phyloP scores from a whole-genome alignment of 2,888 invertebrate species.

The Idaea aversata region DNA sequence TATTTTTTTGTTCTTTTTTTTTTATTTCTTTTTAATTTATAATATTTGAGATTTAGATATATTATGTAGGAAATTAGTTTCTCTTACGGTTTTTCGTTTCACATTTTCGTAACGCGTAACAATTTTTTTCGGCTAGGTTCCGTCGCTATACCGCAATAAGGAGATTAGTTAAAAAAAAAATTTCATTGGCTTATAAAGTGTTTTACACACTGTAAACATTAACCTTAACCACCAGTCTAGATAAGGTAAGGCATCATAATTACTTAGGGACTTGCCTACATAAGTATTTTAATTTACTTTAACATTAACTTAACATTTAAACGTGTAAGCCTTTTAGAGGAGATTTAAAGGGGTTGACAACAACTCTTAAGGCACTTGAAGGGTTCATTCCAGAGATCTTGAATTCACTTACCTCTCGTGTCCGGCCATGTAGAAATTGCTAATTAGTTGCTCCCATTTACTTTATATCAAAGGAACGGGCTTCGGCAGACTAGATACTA shows the following conservation, averaged over 20 bases:
- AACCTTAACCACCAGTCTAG: background rate
- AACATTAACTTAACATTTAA: constrained; percentile 1
- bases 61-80: too few relatives aligned
- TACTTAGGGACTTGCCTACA: background rate
- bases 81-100: too few relatives aligned
- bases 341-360: background rate
- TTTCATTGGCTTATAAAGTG: too few relatives aligned
- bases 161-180: too few relatives aligned
- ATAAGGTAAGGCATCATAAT: background rate
- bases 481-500: background rate
- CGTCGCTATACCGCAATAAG: too few relatives aligned
- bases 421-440: background rate
- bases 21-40: too few relatives aligned
- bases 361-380: background rate
- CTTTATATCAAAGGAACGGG: background rate
- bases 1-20: too few relatives aligned
- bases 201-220: too few relatives aligned
- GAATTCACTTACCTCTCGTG: background rate
- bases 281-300: background rate
- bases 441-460: background rate
- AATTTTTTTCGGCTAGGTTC: too few relatives aligned
- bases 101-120: too few relatives aligned
- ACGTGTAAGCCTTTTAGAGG: background rate
- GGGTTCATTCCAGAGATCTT: background rate
- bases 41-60: too few relatives aligned